Conservation (phyloP, 2,888 invertebrate species). For the Dasysyrphus tricinctus region DNA sequence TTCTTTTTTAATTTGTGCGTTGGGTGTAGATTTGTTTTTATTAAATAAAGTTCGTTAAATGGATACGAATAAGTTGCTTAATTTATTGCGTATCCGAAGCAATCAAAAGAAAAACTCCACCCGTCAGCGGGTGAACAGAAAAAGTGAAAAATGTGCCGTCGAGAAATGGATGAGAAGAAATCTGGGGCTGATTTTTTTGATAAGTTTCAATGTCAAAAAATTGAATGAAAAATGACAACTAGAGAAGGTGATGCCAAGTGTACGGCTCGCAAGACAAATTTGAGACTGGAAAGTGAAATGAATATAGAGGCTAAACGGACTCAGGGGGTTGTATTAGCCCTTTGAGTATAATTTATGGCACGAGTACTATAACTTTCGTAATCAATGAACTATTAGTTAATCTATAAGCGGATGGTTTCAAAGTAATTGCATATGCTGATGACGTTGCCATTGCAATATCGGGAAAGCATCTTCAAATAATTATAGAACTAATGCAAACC, state of each 20-base stretch:
- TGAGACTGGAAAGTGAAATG: background rate
- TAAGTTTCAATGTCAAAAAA: constrained; percentile 69
- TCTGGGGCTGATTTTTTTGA: constrained; percentile 41
- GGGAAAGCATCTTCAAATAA: no score
- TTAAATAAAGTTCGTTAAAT: background rate
- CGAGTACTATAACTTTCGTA: no score
- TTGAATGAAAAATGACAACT: constrained; percentile 26
- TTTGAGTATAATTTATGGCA: no score
- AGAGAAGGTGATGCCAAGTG: constrained; percentile 57
- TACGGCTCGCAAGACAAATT: background rate
- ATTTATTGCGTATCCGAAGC: constrained; percentile 29
- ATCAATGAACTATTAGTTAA: no score
- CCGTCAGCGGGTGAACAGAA: constrained; percentile 41
- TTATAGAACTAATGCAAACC: no score
- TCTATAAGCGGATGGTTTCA: no score
- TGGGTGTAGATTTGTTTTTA: constrained; percentile 20
- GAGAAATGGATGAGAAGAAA: constrained; percentile 51
- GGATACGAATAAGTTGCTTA: background rate
- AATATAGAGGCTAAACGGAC: background rate
- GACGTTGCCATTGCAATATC: no score
- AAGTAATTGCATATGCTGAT: no score
- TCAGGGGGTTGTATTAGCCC: background rate
- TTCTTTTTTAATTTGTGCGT: background rate
- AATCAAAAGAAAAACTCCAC: constrained; percentile 58
- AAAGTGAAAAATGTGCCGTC: constrained; percentile 32